phyloP scores from a whole-genome alignment of 2,113 vertebrate genomes.

The Oreamnos americanus region DNA sequence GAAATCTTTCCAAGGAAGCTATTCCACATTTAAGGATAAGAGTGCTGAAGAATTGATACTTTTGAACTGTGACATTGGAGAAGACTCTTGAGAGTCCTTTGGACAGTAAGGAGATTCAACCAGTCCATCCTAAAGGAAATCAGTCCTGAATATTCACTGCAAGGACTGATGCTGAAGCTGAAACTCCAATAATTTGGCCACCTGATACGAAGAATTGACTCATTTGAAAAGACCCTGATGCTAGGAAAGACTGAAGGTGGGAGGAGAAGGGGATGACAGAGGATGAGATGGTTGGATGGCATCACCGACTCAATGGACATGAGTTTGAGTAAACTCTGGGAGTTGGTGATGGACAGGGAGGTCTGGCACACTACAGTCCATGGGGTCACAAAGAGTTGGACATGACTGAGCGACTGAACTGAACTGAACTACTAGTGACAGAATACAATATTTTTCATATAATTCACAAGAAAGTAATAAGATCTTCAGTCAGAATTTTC shows the following conservation, averaged over 20 bases:
- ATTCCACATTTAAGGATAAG: neutral
- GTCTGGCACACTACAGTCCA: neutral
- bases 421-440: neutral
- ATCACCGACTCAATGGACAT: neutral
- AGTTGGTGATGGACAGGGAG: neutral
- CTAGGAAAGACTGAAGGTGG: neutral
- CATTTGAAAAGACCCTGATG: neutral
- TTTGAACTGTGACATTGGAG: neutral
- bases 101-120: neutral
- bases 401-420: neutral
- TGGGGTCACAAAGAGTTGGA: neutral
- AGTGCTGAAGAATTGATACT: neutral
- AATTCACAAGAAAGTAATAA: neutral
- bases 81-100: neutral
- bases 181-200: neutral
- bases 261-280: neutral
- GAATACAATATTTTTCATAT: neutral
- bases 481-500: neutral
- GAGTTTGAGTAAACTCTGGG: neutral
- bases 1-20: neutral
- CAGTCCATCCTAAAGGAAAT: neutral
- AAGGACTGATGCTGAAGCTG: neutral
- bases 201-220: neutral
- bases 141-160: neutral
- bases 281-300: neutral